Evolutionary conservation across 2,888 invertebrate species (phyloP), one percentile per base, ranked within the genome.

Genomic region (Panzeria rudis): DNA sequence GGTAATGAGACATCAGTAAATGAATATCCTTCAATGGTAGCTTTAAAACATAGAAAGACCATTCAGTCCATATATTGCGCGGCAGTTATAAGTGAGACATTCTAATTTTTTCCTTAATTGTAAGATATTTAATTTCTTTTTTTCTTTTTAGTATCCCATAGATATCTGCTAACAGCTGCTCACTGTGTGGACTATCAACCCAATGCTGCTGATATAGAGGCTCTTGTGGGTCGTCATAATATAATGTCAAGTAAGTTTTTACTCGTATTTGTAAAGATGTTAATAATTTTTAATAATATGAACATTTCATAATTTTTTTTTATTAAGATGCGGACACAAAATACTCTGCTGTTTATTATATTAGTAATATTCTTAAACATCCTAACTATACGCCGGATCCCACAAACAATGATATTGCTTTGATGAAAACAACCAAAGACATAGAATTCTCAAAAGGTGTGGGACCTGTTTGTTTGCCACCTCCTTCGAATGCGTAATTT

Each of bases 11-110:
- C 95, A 0, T 92, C 92, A 0, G 87, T 93, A 0, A 94, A 95
- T 87, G 95, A 95, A 87, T 95, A 91, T 89, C 94, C 95, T 0
- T 93, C 93, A 88, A 94, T 95, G 94, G 94, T 93, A 0, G 94
- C 92, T 0, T 81, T 95, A 0, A 87, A 86, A 69, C 88, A 90
- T 80, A 38, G 1, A 54, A 20, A 5, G 50, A 80, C 23, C 3
- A 86, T 17, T 6, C n/a, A 73, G 6, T 23, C 85, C 0, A 76
- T 92, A 1, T 92, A 92, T 84, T 94, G 94, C 87, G 94, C 44
- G 0, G 64, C n/a, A 3, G 2, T 8, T 25, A 64, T 64, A 47
- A 29, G 64, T 64, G 8, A 44, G 44, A 44, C 3, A 44, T 8
- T 7, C 3, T 6, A n/a, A 29, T 4, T 15, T 8, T 29, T 62